Evolutionary conservation across 1,140 invertebrate species (phyloP).

Genomic region (Nylanderia fulva): DNA sequence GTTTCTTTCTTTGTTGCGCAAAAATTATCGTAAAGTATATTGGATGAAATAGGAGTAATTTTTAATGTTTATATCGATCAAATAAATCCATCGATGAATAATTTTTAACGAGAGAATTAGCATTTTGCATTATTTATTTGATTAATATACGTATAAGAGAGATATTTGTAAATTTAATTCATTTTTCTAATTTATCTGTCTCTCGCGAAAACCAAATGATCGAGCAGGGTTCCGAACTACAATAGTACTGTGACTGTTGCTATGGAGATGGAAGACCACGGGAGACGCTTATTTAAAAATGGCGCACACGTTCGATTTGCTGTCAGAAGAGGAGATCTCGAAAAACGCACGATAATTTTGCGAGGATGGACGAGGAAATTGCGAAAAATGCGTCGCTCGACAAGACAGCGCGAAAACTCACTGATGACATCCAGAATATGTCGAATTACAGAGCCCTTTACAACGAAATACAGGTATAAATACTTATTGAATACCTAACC

Average conservation of each 20-base stretch:
- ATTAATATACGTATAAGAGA: too few species aligned
- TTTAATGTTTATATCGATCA: too few species aligned
- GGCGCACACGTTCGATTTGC: slow-evolving; percentile 71
- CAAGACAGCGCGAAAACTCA: slow-evolving; percentile 88
- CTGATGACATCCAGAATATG: slow-evolving; percentile 88
- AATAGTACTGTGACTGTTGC: neutral
- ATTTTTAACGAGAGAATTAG: too few species aligned
- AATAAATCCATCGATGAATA: too few species aligned
- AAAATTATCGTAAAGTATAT: too few species aligned
- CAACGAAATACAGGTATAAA: slow-evolving; percentile 88
- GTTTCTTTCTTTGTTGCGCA: too few species aligned
- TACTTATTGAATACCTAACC: too few species aligned
- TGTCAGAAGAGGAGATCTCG: neutral
- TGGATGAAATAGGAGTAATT: too few species aligned
- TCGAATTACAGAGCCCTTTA: slow-evolving; percentile 89
- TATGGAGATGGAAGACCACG: too few species aligned
- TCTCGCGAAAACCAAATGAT: neutral
- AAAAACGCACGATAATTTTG: too few species aligned
- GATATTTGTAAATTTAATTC: neutral
- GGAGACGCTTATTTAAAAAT: slow-evolving; percentile 84
- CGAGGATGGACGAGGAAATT: slow-evolving; percentile 84
- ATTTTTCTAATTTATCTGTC: neutral
- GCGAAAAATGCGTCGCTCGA: slow-evolving; percentile 87
- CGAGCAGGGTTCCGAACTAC: neutral
- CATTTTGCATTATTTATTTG: too few species aligned